Evolutionary conservation across 2,113 vertebrate genomes (phyloP).

Genomic region (Perccottus glenii): DNA sequence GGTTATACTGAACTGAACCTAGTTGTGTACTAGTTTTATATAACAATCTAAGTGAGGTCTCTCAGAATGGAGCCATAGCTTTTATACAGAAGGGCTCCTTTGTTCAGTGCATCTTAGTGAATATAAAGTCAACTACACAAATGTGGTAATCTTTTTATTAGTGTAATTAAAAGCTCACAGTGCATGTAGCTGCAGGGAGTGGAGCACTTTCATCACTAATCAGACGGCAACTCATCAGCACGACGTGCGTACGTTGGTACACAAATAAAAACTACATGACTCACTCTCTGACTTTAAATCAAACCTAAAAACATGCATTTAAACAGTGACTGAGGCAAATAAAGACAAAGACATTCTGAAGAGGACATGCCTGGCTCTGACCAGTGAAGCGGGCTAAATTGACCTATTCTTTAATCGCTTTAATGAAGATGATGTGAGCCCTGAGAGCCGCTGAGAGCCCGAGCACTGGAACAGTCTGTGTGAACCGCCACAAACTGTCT

Average conservation of each 20-base stretch:
- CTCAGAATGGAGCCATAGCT: neutral
- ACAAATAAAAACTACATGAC: slow-evolving; percentile 36
- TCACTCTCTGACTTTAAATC: slow-evolving; percentile 54
- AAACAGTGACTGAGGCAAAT: slow-evolving; percentile 54
- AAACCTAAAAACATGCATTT: slow-evolving; percentile 59
- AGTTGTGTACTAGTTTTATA: no score
- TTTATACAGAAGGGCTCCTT: neutral
- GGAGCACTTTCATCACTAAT: slow-evolving; percentile 44
- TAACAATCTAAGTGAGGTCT: no score
- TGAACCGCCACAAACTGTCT: slow-evolving; percentile 45
- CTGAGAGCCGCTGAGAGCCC: slow-evolving; percentile 55
- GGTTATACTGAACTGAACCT: no score
- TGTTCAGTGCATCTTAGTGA: slow-evolving; percentile 13
- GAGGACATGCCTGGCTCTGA: slow-evolving; percentile 38
- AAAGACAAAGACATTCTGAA: slow-evolving; percentile 58
- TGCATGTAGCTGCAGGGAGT: slow-evolving; percentile 44
- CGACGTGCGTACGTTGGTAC: slow-evolving; percentile 17
- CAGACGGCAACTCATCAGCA: slow-evolving; percentile 59
- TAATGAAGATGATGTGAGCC: slow-evolving; percentile 76
- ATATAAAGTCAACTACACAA: slow-evolving; percentile 33
- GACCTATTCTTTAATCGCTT: slow-evolving; percentile 78
- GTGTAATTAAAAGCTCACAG: slow-evolving; percentile 50
- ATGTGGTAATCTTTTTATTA: slow-evolving; percentile 41
- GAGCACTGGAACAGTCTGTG: slow-evolving; percentile 27
- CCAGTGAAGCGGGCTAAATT: slow-evolving; percentile 69